Evolutionary conservation across 2,888 invertebrate genomes (phyloP), one percentile per base, ranked within the genome.

Genomic region (Oscheius sp.): DNA sequence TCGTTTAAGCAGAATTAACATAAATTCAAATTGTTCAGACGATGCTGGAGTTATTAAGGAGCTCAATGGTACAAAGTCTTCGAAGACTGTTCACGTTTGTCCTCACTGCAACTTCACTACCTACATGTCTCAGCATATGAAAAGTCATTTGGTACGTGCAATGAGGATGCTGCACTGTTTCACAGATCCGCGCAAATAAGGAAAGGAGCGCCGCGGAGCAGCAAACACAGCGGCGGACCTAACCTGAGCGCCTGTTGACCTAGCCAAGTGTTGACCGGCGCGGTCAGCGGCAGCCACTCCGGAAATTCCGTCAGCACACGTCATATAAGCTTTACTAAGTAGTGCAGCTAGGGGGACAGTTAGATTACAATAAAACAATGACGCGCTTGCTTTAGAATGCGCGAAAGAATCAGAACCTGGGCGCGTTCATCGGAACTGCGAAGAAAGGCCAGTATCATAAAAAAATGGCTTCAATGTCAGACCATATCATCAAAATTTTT

Each of bases 81-180:
- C 53, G 37, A 75, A 75, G 50, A 70, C 70, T 23, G 74, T 79
- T 45, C 84, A 86, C 75, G 76, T 81, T 17, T 85, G 85, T 52
- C 85, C 85, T 12, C 85, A 86, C 50, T 85, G 85, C 73, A 85
- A 85, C 66, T 85, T 85, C 75, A 84, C 82, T 37, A 85, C 85
- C 17, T 81, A 74, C 73, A 86, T 85, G 85, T 83, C 82, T 53
- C 85, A 85, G 73, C 85, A 85, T 69, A 85, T 85, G 85, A 85
- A 84, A 74, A 83, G 83, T 61, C 85, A 85, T 73, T 74, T 85
- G 79, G 85, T 85, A 69, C 64, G 81, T 66, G 25, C 15, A 25
- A 20, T 45, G 61, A 45, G 45, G 20, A 27, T 42, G 45, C 61
- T 27, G 61, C 61, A 61, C 45, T 61, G 61, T 61, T 61, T 61